Evolutionary conservation across 2,888 invertebrate species (phyloP), one percentile per base, ranked within the genome.

Genomic region (Pristionchus exspectatus): DNA sequence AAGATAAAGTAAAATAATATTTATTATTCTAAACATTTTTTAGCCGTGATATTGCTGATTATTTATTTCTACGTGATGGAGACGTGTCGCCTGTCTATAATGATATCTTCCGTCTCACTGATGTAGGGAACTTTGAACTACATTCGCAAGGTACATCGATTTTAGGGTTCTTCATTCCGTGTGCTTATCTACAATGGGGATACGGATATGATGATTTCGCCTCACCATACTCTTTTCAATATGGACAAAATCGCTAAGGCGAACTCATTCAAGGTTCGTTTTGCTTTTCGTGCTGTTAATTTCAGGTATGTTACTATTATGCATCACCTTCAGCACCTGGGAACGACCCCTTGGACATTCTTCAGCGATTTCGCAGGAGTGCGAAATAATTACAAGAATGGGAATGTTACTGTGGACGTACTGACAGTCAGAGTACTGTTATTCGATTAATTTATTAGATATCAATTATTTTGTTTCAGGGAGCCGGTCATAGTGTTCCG

Each of bases 381-480:
- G 24, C 81, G 81, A 24, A 81, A 24, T 1, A 10, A n/a, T 3
- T 81, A 81, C 50, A 50, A 50, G 27, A 50, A 81, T 10, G 81
- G 50, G 10, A 81, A 81, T n/a, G n/a, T 50, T 10, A 50, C 81
- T 4, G n/a, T 81, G 81, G 50, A 81, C 16, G 81, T 81, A 9
- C 81, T 81, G 50, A 81, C 81, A 9, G 81, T 81, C 18, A 69
- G 69, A 18, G 69, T 69, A 69, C 27, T 27, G 69, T 44, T 44
- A 44, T 44, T 12, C 30, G 27, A 5, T 69, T 27, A 9, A 10
- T n/a, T 81, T 5, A 24, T 81, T n/a, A 14, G n/a, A 33, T 3
- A 74, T 1, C 0, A 18, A 38, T 30, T 30, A 3, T 16, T 27
- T 27, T 21, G 12, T 50, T 81, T 1, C n/a, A 81, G 81, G 81